phyloP scores from a whole-genome alignment of 2,113 vertebrate genomes.

The Psammodynastes pulverulentus region DNA sequence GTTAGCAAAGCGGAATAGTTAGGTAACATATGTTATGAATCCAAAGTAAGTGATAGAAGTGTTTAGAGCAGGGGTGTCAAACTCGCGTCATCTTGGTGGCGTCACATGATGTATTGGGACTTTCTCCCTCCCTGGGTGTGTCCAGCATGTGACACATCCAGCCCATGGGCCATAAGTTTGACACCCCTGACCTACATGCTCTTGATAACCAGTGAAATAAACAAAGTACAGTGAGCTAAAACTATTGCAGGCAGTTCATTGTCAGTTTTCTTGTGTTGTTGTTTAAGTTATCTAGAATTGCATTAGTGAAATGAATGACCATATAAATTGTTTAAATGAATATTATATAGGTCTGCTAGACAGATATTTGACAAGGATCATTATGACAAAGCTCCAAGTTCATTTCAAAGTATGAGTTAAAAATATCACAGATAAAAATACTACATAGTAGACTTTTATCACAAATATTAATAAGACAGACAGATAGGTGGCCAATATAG shows the following conservation, averaged over 20 bases:
- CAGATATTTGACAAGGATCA: background rate
- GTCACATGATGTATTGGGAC: no score
- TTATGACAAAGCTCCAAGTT: background rate
- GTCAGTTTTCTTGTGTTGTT: background rate
- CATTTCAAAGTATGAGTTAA: background rate
- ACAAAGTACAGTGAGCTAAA: background rate
- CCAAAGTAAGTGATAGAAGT: background rate
- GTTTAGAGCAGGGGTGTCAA: background rate
- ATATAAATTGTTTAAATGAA: background rate
- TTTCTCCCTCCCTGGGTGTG: no score
- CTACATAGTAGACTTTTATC: background rate
- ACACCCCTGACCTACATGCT: background rate
- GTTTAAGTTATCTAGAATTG: background rate
- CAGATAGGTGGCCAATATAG: background rate
- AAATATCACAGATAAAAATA: background rate
- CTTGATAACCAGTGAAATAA: background rate
- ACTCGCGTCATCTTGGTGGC: fast-evolving
- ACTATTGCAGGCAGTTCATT: background rate
- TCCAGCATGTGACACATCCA: no score
- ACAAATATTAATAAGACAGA: background rate
- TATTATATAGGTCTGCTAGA: background rate
- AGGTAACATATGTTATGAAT: constrained; percentile 4
- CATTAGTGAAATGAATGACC: background rate
- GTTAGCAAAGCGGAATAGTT: constrained; percentile 4
- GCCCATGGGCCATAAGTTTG: no score